Conservation (phyloP, 2,888 invertebrate species). For the Diarsia dahlii region DNA sequence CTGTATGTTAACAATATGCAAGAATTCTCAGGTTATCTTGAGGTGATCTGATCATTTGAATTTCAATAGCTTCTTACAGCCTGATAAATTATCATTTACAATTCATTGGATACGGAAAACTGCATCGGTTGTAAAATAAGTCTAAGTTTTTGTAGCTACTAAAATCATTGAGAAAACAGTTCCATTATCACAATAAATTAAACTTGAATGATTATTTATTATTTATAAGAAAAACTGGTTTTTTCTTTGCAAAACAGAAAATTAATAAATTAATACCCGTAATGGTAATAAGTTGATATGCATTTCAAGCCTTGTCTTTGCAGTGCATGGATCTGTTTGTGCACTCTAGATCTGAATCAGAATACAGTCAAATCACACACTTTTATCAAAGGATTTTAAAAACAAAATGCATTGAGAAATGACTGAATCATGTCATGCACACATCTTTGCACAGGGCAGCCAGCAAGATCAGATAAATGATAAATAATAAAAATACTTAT, state of each 20-base stretch:
- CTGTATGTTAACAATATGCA: not conserved
- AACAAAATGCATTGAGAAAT: not conserved
- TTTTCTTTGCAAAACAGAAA: not conserved
- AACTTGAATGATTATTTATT: not conserved
- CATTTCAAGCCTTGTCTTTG: conserved; percentile 8
- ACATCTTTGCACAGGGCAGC: not conserved
- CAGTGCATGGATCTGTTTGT: not conserved
- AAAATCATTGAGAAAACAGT: not conserved
- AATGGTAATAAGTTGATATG: not conserved
- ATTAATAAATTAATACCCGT: not conserved
- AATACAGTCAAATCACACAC: not conserved
- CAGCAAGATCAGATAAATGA: not conserved
- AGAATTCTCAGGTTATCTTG: conserved; percentile 25
- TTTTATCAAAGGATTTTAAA: not conserved
- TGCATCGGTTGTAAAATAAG: not conserved
- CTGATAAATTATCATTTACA: not conserved
- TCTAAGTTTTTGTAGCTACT: not conserved
- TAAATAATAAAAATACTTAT: not conserved
- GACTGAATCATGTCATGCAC: not conserved
- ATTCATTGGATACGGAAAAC: not conserved
- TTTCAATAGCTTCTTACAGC: not conserved
- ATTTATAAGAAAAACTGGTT: not conserved
- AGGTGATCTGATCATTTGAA: conserved; percentile 17
- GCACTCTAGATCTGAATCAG: conserved; percentile 1
- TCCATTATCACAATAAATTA: not conserved